These are phyloP conservation scores for Chelidonichthys spinosus DNA, from an alignment of 2,797 vertebrate species.

Conservation along the genomic window DNA sequence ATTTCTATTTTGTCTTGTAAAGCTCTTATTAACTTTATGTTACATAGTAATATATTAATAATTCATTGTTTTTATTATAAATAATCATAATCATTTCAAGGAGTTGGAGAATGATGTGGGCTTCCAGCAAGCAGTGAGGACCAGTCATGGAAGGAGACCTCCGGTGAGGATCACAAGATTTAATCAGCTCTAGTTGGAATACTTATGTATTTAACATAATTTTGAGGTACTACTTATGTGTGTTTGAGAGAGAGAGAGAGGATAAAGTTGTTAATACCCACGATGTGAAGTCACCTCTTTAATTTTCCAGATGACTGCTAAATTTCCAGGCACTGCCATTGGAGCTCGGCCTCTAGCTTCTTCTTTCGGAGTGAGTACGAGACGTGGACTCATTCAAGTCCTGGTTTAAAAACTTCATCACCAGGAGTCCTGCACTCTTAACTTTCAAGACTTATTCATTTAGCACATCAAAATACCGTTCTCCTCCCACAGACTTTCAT, in stretches of 20 bases:
- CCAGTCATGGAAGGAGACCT: slow-evolving; percentile 95
- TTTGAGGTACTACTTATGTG: not conserved
- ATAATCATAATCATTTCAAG: slow-evolving; percentile 71
- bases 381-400: not conserved
- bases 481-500: not conserved
- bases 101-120: slow-evolving; percentile 94
- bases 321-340: slow-evolving; percentile 89
- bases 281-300: not conserved
- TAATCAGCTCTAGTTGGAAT: not conserved
- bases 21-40: not conserved
- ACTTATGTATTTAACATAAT: not conserved
- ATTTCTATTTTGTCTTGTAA: not conserved
- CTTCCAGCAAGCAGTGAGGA: slow-evolving; percentile 94
- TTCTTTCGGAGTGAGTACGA: slow-evolving; percentile 88
- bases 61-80: not conserved
- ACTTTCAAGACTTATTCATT: not conserved
- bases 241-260: not conserved
- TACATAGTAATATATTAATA: not conserved
- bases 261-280: not conserved
- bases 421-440: not conserved
- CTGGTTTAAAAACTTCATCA: not conserved
- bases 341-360: slow-evolving; percentile 88
- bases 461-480: not conserved
- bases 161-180: slow-evolving; percentile 84
- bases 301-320: slow-evolving; percentile 90